Evolutionary conservation across 2,113 vertebrate species (phyloP).

Genomic region (Chrysochloris asiatica): DNA sequence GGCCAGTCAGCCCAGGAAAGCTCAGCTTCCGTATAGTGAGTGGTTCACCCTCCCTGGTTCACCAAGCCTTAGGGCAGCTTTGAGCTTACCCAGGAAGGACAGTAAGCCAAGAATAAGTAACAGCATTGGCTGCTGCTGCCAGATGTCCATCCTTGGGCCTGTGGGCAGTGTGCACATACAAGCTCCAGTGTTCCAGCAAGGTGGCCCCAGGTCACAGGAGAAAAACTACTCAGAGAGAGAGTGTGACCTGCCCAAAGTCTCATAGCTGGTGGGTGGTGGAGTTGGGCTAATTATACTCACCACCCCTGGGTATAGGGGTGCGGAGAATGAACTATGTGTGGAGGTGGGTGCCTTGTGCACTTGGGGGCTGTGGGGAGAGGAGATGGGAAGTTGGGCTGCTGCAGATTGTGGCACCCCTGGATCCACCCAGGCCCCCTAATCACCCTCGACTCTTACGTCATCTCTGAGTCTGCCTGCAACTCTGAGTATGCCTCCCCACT

Average conservation of each 20-base stretch:
- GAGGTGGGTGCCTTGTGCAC: not conserved
- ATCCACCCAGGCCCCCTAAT: not conserved
- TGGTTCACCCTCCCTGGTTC: no score
- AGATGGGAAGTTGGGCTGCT: not conserved
- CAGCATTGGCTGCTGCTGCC: fast-evolving
- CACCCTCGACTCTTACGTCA: not conserved
- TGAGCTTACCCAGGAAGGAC: not conserved
- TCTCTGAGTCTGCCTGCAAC: not conserved
- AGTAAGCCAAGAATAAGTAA: no score
- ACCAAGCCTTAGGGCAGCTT: not conserved
- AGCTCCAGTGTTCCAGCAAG: not conserved
- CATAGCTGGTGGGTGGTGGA: not conserved
- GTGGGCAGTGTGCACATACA: no score
- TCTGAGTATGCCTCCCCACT: not conserved
- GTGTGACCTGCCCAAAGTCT: not conserved
- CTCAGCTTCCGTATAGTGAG: no score
- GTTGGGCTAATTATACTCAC: not conserved
- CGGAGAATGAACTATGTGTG: not conserved
- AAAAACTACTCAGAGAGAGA: not conserved
- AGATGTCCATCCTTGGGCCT: not conserved
- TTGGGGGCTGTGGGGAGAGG: not conserved
- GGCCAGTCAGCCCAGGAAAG: not conserved
- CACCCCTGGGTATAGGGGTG: not conserved
- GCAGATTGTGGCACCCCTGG: not conserved
- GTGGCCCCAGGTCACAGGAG: not conserved